These are phyloP conservation scores for Thunnus albacares DNA, from an alignment of 2,797 vertebrate species.

Conservation along the genomic window DNA sequence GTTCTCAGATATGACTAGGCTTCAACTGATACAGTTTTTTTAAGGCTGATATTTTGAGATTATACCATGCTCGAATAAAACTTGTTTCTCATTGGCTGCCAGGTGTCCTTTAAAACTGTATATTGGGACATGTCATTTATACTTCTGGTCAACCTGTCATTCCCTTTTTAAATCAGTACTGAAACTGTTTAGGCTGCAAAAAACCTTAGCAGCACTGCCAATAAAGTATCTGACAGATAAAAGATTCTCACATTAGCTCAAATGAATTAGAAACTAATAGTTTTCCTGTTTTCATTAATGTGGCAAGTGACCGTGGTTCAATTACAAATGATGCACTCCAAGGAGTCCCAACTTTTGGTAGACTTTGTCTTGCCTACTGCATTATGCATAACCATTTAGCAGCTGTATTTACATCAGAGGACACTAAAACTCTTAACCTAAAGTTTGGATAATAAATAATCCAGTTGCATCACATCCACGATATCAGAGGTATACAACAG, in stretches of 20 bases:
- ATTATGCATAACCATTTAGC: no score
- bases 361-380: no score
- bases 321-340: no score
- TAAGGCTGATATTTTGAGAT: constrained; percentile 31
- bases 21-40: constrained; percentile 21
- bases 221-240: background rate
- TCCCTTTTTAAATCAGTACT: constrained; percentile 38
- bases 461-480: no score
- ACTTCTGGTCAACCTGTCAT: background rate
- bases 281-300: background rate
- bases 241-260: background rate
- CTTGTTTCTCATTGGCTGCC: constrained; percentile 32
- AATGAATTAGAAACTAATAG: background rate
- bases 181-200: constrained; percentile 7
- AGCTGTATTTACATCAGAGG: no score
- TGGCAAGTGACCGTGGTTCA: background rate
- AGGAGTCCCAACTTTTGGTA: no score
- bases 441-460: no score
- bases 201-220: constrained; percentile 16
- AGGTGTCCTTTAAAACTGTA: background rate
- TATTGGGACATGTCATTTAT: constrained; percentile 12
- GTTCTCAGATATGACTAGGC: background rate
- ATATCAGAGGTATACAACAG: no score
- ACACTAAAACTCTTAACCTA: no score
- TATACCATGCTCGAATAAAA: constrained; percentile 7